Evolutionary conservation across 2,888 invertebrate genomes (phyloP), one percentile per base, ranked within the genome.

Genomic region (Pecten maximus): DNA sequence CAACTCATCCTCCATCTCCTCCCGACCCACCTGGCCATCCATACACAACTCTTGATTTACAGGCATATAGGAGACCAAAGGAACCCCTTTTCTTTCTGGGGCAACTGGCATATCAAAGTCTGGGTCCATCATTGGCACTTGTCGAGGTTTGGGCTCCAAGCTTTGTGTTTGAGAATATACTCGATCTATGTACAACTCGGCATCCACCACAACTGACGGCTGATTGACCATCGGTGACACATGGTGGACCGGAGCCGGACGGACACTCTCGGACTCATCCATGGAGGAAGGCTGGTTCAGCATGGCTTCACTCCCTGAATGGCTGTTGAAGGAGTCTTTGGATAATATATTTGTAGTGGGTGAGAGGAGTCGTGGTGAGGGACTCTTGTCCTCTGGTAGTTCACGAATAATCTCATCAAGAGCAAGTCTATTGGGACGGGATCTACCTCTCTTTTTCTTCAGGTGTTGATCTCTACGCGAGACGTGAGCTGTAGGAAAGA

Each of bases 351-450:
- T 88, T 15, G 48, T 35, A 44, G 86, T 92, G 15, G 91, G 90
- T 40, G 93, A 92, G 54, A 93, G 91, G 88, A 93, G 92, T 40
- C 91, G 89, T 44, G 88, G 88, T 87, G 89, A 87, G 23, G 89
- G 91, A 88, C 54, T 92, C 6, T 88, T 87, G 74, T 94, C 93
- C 39, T 93, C 94, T 8, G 95, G 95, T 39, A 93, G 93, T 92
- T 95, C 95, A 88, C 94, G 93, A 6, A 95, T 94, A 60, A 95
- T 94, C 48, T 95, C 94, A 88, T 95, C 94, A 39, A 95, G 89
- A 15, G 94, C 91, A 35, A 94, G 87, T 28, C 60, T 92, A 48
- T 91, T 90, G 91, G 87, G 90, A 91, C 89, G 92, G 90, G 35
- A 88, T 87, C 54, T 89, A n/a, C 91, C 91, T 15, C 88, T 88